Evolutionary conservation across 2,113 vertebrate genomes (phyloP), one percentile per base, ranked within the genome.

Genomic region (Anolis carolinensis): DNA sequence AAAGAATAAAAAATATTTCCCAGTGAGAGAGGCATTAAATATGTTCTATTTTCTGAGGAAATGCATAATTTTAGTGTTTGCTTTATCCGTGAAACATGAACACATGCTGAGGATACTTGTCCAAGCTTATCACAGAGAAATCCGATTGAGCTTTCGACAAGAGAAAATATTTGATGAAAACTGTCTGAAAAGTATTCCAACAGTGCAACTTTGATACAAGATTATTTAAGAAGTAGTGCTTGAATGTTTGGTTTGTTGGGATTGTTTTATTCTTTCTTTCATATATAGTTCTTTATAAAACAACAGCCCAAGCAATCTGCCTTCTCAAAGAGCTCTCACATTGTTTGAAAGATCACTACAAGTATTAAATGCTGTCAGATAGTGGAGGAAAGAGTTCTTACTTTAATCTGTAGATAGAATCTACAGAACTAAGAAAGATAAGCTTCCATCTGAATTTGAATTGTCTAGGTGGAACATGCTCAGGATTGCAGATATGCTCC

Each of bases 71-170:
- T 81, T 52, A 67, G 59, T 11, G 65, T 16, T 67, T 32, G 32
- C 25, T 70, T 36, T 21, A 21, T 75, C 23, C 7, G 74, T 30
- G 39, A 48, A 73, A 39, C 48, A 74, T 73, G 52, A 72, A n/a
- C 7, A 67, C 52, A 74, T 83, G 27, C 55, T 83, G 52, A 30
- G 71, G 34, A 7, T 83, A 72, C 82, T 83, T 75, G 9, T 80
- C 39, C 78, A 59, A 6, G 18, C 59, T 65, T 50, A 79, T 39
- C 78, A 80, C 36, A 80, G 65, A 80, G 34, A 80, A 63, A 27
- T 39, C 34, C 10, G 7, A 65, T 36, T 44, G 78, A 30, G 59
- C 21, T 80, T 80, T 44, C 65, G 10, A 34, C 30, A 63, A 62
- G 50, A 79, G 34, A 62, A 75, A 75, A 48, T 75, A 11, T 75